These are phyloP conservation scores for Mylabris sibirica DNA, from an alignment of 2,888 invertebrate genomes.

Conservation along the genomic window DNA sequence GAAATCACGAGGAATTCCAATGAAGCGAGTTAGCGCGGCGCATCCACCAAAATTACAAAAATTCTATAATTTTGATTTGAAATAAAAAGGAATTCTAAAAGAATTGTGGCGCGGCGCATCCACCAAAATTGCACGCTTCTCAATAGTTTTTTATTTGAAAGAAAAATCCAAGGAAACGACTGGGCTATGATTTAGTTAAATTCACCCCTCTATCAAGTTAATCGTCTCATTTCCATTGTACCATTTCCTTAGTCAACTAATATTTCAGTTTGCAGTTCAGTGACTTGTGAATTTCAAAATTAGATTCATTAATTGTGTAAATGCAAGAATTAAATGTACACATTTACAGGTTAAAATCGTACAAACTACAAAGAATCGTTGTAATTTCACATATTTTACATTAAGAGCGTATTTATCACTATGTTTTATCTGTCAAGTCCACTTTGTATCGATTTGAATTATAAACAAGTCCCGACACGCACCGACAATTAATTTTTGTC, in stretches of 20 bases:
- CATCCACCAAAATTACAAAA: background rate
- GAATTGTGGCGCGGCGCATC: too few species aligned
- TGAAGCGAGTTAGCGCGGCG: background rate
- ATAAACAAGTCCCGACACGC: background rate
- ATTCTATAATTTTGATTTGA: too few species aligned
- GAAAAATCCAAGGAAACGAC: background rate
- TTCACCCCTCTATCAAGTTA: background rate
- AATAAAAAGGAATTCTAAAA: too few species aligned
- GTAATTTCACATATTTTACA: background rate
- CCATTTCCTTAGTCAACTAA: background rate
- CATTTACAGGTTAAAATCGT: background rate
- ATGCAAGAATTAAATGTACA: background rate
- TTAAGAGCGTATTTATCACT: background rate
- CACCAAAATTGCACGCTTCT: background rate
- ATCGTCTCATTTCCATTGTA: conserved; percentile 7
- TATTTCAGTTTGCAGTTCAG: background rate
- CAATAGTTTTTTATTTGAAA: background rate
- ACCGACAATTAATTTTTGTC: background rate
- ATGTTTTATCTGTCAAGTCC: background rate
- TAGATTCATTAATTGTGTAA: background rate
- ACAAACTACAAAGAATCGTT: too few species aligned
- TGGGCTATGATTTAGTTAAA: background rate
- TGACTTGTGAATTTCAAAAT: background rate
- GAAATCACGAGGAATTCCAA: background rate
- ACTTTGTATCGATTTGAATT: background rate